These are phyloP conservation scores for Laterallus jamaicensis DNA, from an alignment of 2,113 vertebrate genomes.

Conservation along the genomic window DNA sequence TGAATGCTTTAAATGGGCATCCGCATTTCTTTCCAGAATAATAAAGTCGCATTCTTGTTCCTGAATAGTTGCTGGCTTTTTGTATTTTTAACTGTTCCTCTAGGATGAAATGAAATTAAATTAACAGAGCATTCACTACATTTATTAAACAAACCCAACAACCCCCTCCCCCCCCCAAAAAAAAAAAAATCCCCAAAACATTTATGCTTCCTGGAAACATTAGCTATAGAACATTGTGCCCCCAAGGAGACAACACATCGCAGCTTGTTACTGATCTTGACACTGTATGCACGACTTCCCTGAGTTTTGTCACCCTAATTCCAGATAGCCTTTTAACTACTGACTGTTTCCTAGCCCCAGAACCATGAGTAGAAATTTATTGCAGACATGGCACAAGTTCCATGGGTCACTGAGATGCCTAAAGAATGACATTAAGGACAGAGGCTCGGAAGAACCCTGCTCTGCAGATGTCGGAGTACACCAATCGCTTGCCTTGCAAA, in stretches of 20 bases:
- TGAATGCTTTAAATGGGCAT: not conserved
- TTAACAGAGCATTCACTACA: not conserved
- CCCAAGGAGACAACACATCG: not conserved
- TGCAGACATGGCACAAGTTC: not conserved
- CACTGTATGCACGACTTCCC: not conserved
- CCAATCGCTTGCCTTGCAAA: not conserved
- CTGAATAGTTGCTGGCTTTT: not conserved
- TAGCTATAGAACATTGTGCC: slow-evolving; percentile 12
- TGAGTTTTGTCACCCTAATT: not conserved
- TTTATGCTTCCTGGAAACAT: slow-evolving; percentile 33
- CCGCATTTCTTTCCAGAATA: not conserved
- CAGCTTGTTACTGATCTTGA: not conserved
- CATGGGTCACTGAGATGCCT: slow-evolving; percentile 7
- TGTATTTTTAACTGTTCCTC: slow-evolving; percentile 11
- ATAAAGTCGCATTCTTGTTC: not conserved
- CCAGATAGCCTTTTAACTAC: not conserved
- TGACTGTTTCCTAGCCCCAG: not conserved
- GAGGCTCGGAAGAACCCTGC: not conserved
- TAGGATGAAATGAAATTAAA: slow-evolving; percentile 1
- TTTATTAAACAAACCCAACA: not conserved
- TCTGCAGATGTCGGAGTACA: not conserved
- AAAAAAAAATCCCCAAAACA: not conserved
- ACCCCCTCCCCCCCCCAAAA: too few relatives aligned
- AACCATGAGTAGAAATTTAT: not conserved
- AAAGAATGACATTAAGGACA: not conserved